Percentiles rank a stretch among this genome's conserved stretches.
phyloP scores from a whole-genome alignment of 2,797 vertebrate species.

The Clarias pachynema region DNA sequence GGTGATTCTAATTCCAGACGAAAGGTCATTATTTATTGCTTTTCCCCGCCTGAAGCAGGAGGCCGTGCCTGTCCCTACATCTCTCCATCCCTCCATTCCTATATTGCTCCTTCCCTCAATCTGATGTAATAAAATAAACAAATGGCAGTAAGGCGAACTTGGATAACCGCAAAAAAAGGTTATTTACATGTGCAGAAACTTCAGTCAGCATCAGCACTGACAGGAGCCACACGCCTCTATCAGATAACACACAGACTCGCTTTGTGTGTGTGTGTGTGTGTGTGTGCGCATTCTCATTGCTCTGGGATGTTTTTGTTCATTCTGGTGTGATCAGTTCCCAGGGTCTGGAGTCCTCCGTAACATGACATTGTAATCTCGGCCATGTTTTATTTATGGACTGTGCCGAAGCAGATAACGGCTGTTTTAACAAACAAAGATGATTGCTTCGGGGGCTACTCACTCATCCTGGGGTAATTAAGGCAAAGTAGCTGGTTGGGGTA shows the following conservation, averaged over 20 bases:
- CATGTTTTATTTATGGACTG: conserved; percentile 86
- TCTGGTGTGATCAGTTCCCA: conserved; percentile 70
- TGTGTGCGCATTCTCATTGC: conserved; percentile 47
- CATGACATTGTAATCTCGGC: conserved; percentile 81
- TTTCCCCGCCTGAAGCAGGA: conserved; percentile 50
- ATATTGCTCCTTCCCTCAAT: conserved; percentile 49
- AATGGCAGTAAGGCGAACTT: conserved; percentile 71
- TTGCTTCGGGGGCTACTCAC: conserved; percentile 81
- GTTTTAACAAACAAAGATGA: conserved; percentile 88
- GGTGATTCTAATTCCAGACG: conserved; percentile 62
- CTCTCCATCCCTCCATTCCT: background rate
- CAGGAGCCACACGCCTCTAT: conserved; percentile 54
- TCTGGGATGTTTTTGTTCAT: conserved; percentile 72
- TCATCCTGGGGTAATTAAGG: conserved; percentile 86
- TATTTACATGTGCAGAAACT: conserved; percentile 72
- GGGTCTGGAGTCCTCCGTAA: conserved; percentile 75
- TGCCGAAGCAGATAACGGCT: conserved; percentile 71
- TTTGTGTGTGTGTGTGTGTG: conserved; percentile 24
- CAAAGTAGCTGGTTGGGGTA: conserved; percentile 75
- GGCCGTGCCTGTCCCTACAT: conserved; percentile 21
- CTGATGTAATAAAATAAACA: conserved; percentile 73
- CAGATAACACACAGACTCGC: conserved; percentile 50
- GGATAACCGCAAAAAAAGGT: conserved; percentile 68
- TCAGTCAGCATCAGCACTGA: conserved; percentile 69
- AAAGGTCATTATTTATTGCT: conserved; percentile 66